phyloP scores from a whole-genome alignment of 2,113 vertebrate genomes.

The Plecturocebus donacophilus region DNA sequence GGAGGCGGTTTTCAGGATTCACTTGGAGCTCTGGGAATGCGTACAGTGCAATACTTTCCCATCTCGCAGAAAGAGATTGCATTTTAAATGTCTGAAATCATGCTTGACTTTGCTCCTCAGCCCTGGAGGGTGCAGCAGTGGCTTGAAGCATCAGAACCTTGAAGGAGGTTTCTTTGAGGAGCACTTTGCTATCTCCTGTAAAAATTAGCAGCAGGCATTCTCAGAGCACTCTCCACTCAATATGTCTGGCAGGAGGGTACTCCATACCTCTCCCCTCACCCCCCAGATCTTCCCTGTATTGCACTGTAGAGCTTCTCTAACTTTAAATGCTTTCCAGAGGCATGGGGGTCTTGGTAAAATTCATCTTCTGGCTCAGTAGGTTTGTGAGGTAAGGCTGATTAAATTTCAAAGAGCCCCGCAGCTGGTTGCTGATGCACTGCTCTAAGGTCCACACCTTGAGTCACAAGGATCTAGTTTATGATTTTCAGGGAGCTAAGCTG shows the following conservation, averaged over 20 bases:
- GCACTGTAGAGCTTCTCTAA: neutral
- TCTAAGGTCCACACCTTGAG: neutral
- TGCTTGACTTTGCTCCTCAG: neutral
- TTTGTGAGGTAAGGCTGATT: neutral
- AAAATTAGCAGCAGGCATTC: neutral
- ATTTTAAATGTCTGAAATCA: neutral
- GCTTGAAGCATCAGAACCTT: neutral
- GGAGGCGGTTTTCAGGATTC: neutral
- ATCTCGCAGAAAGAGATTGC: neutral
- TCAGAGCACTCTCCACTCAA: neutral
- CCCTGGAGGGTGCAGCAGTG: neutral
- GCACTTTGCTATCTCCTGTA: neutral
- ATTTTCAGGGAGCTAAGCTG: neutral
- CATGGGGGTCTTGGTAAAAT: neutral
- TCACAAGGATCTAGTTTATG: neutral
- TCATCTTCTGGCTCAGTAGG: neutral
- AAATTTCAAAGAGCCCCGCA: neutral
- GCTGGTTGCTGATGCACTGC: accelerated
- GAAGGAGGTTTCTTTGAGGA: neutral
- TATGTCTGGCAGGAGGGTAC: neutral
- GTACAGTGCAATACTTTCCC: neutral
- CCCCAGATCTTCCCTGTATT: neutral
- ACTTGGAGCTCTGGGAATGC: neutral
- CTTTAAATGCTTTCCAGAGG: neutral
- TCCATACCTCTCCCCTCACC: neutral